Evolutionary conservation across 2,113 vertebrate genomes (phyloP).

Genomic region (Mungos mungo): DNA sequence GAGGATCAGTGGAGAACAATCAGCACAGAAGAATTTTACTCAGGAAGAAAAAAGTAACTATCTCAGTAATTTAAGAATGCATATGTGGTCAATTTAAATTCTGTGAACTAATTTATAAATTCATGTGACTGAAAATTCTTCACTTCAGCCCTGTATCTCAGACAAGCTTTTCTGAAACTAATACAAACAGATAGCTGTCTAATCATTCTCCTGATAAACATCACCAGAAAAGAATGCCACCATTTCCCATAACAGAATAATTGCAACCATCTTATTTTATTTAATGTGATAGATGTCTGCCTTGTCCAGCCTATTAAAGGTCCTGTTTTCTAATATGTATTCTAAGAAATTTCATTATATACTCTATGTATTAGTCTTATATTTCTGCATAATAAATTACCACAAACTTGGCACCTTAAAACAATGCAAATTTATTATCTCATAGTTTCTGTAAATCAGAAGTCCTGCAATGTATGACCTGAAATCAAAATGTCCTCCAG

Average conservation of each 20-base stretch:
- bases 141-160: not conserved
- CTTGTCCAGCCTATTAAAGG: not conserved
- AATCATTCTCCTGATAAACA: constrained; percentile 16
- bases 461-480: not conserved
- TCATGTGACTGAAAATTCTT: not conserved
- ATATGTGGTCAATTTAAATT: not conserved
- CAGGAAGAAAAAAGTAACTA: not conserved
- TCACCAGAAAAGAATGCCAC: not conserved
- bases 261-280: not conserved
- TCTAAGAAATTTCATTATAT: not conserved
- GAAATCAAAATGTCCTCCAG: not conserved
- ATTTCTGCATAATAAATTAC: not conserved
- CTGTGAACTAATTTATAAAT: not conserved
- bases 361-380: not conserved
- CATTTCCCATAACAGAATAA: not conserved
- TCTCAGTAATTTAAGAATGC: not conserved
- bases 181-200: not conserved
- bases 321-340: not conserved
- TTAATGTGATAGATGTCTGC: not conserved
- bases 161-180: not conserved
- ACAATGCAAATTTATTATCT: not conserved
- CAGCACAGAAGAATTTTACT: not conserved
- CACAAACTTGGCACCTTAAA: not conserved
- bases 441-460: not conserved
- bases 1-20: not conserved